phyloP scores from a whole-genome alignment of 2,113 vertebrate genomes.

The Litocranius walleri region DNA sequence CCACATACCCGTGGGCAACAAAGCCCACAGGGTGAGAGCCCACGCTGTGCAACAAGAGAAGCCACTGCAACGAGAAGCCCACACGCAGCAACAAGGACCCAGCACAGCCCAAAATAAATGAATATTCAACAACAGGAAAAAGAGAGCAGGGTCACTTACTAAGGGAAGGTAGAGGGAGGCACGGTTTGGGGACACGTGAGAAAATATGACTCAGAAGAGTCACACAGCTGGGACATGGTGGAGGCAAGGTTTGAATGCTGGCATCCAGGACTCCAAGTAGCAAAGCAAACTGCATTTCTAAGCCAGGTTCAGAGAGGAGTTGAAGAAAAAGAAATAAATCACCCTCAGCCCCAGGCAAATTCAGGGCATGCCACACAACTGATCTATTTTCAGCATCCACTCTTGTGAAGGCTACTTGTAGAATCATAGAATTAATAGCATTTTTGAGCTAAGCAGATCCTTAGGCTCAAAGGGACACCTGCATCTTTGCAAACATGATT shows the following conservation, averaged over 20 bases:
- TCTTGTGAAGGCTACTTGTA: conserved; percentile 62
- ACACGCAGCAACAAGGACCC: fast-evolving
- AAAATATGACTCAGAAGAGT: not conserved
- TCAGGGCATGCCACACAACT: conserved; percentile 15
- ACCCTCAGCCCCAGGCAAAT: conserved; percentile 13
- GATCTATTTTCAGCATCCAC: conserved; percentile 59
- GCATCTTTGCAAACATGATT: conserved; percentile 51
- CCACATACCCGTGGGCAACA: not conserved
- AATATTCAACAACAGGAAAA: not conserved
- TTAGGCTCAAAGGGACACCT: conserved; percentile 53
- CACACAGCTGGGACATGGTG: not conserved
- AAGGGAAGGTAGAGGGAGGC: not conserved
- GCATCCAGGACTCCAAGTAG: not conserved
- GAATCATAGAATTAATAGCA: conserved; percentile 59
- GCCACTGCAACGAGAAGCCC: not conserved
- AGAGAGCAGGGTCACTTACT: not conserved
- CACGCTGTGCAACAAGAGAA: not conserved
- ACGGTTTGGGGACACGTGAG: not conserved
- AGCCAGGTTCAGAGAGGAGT: not conserved
- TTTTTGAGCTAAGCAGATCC: conserved; percentile 35
- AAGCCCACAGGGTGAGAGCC: not conserved
- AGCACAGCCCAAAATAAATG: not conserved
- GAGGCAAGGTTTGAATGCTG: not conserved
- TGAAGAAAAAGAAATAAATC: not conserved
- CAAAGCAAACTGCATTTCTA: not conserved